A percentile compares a stretch with the other conserved stretches of the same genome.
phyloP scores from a whole-genome alignment of 2,113 vertebrate species.

The Peromyscus polionotus region DNA sequence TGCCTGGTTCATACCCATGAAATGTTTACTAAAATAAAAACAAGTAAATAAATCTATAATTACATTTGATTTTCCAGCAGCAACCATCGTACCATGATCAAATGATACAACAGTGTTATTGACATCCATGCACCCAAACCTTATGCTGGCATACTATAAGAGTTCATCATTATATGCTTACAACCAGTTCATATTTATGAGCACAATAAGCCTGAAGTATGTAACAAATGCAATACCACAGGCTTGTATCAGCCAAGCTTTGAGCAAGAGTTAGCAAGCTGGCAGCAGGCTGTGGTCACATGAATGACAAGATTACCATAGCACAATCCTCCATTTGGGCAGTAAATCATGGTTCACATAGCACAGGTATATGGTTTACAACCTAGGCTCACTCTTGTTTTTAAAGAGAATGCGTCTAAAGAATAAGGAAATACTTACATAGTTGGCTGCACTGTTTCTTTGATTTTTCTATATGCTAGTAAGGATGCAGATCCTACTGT shows the following conservation, averaged over 20 bases:
- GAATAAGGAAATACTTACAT: constrained; percentile 81
- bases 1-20: neutral
- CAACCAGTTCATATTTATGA: constrained; percentile 10
- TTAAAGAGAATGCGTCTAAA: constrained; percentile 68
- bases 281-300: neutral
- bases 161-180: neutral
- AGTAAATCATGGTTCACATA: constrained; percentile 11
- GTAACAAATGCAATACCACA: neutral
- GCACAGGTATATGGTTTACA: neutral
- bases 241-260: neutral
- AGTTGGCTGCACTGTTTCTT: constrained; percentile 75
- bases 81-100: neutral
- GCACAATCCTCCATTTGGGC: neutral
- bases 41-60: neutral
- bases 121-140: neutral
- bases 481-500: constrained; percentile 79
- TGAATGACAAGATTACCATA: neutral
- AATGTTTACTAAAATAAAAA: neutral
- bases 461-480: constrained; percentile 82
- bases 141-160: neutral
- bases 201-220: constrained; percentile 12
- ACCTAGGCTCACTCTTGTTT: constrained; percentile 61
- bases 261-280: neutral
- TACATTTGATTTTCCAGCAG: neutral
- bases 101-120: neutral